Evolutionary conservation across 2,797 vertebrate species (phyloP).

Genomic region (Columba guinea): DNA sequence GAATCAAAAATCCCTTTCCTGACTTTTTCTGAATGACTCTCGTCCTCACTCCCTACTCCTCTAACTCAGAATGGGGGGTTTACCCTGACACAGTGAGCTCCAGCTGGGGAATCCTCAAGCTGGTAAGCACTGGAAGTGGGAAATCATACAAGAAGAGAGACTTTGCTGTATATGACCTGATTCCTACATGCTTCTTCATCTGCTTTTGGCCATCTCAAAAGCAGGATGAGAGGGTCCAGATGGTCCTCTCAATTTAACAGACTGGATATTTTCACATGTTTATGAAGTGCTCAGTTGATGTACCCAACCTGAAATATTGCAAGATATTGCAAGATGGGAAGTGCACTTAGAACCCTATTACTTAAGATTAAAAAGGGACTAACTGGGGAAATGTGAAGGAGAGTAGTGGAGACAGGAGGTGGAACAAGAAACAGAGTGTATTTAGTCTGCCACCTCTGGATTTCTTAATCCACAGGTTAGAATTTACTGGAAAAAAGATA

Average conservation of each 20-base stretch:
- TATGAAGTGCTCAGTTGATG: not conserved
- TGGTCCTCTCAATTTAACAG: not conserved
- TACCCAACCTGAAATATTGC: not conserved
- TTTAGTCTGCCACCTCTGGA: not conserved
- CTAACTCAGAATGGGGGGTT: not conserved
- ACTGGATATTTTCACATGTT: not conserved
- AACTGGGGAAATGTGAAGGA: not conserved
- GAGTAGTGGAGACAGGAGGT: not conserved
- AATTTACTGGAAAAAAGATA: not conserved
- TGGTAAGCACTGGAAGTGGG: not conserved
- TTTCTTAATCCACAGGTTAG: not conserved
- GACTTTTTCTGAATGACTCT: not conserved
- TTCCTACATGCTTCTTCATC: not conserved
- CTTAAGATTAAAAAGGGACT: not conserved
- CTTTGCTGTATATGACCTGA: not conserved
- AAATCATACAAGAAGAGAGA: not conserved
- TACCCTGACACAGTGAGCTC: not conserved
- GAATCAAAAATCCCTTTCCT: not conserved
- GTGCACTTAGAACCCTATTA: not conserved
- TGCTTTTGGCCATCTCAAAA: not conserved
- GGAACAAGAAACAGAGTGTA: not conserved
- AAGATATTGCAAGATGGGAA: not conserved
- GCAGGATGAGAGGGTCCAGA: not conserved
- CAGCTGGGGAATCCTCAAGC: not conserved
- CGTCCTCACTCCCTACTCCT: not conserved